These are phyloP conservation scores for Anableps anableps DNA, from an alignment of 2,797 vertebrate species.

Conservation along the genomic window DNA sequence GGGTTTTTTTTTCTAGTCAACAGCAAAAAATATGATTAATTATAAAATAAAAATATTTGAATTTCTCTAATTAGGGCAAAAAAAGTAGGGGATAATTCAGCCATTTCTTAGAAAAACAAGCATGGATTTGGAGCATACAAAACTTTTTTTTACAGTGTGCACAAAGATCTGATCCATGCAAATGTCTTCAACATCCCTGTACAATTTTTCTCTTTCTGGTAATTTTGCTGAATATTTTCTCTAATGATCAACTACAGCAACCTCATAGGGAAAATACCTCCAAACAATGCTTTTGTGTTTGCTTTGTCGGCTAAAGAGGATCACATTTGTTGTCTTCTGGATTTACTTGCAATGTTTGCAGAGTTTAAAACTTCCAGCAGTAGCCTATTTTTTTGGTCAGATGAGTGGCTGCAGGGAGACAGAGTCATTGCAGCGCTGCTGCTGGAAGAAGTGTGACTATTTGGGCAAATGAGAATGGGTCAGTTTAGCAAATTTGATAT, in stretches of 20 bases:
- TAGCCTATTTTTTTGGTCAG: background rate
- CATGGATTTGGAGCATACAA: background rate
- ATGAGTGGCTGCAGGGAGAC: background rate
- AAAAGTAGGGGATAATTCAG: background rate
- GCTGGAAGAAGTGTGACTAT: background rate
- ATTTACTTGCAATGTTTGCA: background rate
- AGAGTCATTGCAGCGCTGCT: background rate
- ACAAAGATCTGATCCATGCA: background rate
- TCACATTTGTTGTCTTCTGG: background rate
- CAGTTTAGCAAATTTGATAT: background rate
- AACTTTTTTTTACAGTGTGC: background rate
- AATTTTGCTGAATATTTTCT: background rate
- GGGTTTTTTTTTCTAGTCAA: background rate
- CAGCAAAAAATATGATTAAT: background rate
- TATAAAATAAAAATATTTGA: background rate
- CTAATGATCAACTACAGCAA: background rate
- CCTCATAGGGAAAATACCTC: background rate
- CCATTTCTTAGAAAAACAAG: background rate
- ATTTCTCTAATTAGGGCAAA: background rate
- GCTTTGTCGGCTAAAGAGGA: background rate
- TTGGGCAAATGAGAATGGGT: background rate
- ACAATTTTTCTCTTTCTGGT: background rate
- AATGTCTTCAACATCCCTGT: background rate
- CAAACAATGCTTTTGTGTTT: background rate
- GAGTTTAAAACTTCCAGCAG: background rate